Evolutionary conservation across 2,113 vertebrate genomes (phyloP), one percentile per base, ranked within the genome.

Genomic region (Scomber scombrus): DNA sequence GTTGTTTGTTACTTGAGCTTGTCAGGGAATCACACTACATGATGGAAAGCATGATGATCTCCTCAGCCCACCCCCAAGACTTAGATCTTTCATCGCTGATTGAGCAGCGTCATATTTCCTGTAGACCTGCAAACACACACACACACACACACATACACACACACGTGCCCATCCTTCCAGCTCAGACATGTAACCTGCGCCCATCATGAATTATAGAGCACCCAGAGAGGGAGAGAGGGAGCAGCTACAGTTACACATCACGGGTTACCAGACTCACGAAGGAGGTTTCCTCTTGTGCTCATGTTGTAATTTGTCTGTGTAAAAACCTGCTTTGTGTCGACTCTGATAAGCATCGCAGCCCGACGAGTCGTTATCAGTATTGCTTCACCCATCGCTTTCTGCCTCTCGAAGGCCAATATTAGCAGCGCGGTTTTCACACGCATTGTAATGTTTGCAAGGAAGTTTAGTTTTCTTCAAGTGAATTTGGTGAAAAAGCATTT

Each of bases 201-300:
- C 76, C 65, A 3, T 91, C 87, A 89, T 90, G 72, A 91, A 91
- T 89, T 86, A 90, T 91, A 56, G 65, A 92, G 71, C 75, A 67
- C 16, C 67, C 61, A 31, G 57, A 74, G 70, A 60, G 76, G 58
- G 77, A 18, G 49, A 10, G 11, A 57, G 19, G 23, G 49, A 54
- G 52, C 56, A 40, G 77, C 70, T 89, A 13, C 55, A 23, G 81
- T 92, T 92, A 57, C 91, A 70, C 84, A 71, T 85, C 85, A 89
- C 86, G 58, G 77, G 85, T 73, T 78, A 43, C 3, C 14, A 52
- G 70, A 67, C 64, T 74, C 72, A n/a, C 54, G 49, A 58, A 79
- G 68, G 75, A 71, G 75, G 58, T 75, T 81, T 84, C 34, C 72
- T 73, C 29, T 19, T 43, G 23, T 26, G 40, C 52, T 79, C 63